Conservation (phyloP, 2,113 vertebrate species). For the Calyptommatus sinebrachiatus region DNA sequence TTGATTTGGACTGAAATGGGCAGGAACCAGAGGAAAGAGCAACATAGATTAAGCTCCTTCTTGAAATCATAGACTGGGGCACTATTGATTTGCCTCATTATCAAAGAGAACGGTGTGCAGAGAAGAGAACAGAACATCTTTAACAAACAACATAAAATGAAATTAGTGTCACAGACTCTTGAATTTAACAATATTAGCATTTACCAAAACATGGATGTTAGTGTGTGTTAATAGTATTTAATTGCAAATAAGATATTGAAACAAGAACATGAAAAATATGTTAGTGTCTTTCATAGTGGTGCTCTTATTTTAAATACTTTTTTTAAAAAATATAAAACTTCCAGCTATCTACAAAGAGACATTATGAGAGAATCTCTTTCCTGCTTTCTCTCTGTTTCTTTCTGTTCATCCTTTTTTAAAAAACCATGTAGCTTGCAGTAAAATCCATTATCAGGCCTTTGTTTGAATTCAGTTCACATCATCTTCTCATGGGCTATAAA, state of each 20-base stretch:
- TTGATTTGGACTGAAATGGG: constrained; percentile 40
- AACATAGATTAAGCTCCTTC: constrained; percentile 40
- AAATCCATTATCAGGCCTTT: constrained; percentile 76
- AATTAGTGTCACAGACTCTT: constrained; percentile 23
- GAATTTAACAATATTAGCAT: constrained; percentile 35
- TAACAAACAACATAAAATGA: constrained; percentile 34
- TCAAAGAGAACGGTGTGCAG: constrained; percentile 6
- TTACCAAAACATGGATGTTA: constrained; percentile 25
- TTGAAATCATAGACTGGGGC: constrained; percentile 42
- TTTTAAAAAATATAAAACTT: constrained; percentile 5
- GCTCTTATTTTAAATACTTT: constrained; percentile 49
- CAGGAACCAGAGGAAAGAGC: constrained; percentile 30
- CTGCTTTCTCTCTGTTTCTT: too few relatives aligned
- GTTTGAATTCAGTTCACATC: constrained; percentile 88
- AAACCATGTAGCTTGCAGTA: constrained; percentile 59
- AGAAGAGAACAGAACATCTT: constrained; percentile 22
- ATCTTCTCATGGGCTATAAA: constrained; percentile 76
- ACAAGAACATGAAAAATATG: constrained; percentile 22
- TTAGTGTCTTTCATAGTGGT: constrained; percentile 26
- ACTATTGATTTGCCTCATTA: constrained; percentile 39
- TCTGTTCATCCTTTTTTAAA: constrained; percentile 37
- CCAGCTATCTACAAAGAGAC: constrained; percentile 54
- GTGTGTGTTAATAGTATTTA: constrained; percentile 23
- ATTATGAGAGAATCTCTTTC: constrained; percentile 52
- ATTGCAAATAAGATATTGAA: constrained; percentile 11